Conservation (phyloP, 2,113 vertebrate genomes). For the Malurus alboscapulatus region DNA sequence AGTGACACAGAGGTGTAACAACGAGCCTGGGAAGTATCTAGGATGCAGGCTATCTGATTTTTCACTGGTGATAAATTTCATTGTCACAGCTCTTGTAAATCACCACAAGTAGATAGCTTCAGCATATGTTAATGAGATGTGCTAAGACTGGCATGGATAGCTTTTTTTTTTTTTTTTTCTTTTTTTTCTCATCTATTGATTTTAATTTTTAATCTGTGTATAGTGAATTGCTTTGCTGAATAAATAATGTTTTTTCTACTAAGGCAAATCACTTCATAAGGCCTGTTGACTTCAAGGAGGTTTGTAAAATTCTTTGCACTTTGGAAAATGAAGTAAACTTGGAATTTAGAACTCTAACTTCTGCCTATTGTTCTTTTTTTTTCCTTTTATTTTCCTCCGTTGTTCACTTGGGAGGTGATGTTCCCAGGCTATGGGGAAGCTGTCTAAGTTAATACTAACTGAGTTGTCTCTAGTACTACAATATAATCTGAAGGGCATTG, state of each 20-base stretch:
- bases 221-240: not conserved
- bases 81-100: not conserved
- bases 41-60: not conserved
- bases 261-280: not conserved
- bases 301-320: not conserved
- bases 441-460: not conserved
- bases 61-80: not conserved
- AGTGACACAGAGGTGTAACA: not conserved
- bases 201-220: not conserved
- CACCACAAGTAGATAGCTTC: not conserved
- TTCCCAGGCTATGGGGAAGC: not conserved
- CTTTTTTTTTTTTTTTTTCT: not conserved
- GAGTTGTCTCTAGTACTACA: not conserved
- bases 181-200: not conserved
- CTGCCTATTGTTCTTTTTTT: fast-evolving
- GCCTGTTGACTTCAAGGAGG: not conserved
- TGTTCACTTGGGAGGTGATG: not conserved
- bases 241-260: not conserved
- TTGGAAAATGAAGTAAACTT: not conserved
- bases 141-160: not conserved
- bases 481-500: not conserved
- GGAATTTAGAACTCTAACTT: not conserved
- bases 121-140: not conserved
- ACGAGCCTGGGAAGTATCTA: not conserved
- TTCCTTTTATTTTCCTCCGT: not conserved